Evolutionary conservation across 2,797 vertebrate genomes (phyloP), one percentile per base, ranked within the genome.

Genomic region (Coluber constrictor): DNA sequence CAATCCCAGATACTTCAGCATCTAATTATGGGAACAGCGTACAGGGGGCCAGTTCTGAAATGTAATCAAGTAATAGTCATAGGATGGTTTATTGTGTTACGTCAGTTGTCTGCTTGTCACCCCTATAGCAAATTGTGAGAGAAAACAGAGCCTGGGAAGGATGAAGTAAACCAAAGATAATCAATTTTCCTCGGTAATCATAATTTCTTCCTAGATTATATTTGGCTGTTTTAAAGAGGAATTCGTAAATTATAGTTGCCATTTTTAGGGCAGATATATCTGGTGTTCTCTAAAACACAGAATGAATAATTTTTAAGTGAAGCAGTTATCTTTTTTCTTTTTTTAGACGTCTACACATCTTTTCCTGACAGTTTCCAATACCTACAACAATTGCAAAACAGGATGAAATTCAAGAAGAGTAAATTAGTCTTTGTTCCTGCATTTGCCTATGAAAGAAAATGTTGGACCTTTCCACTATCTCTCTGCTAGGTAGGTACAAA

Each of bases 1-100:
- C 92, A 94, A 89, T 51, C 87, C 93, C 95, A 95, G 96, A 96
- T 59, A 95, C 92, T 93, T 86, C 51, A 91, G 94, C 89, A 56
- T 93, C 93, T 90, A 93, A 89, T 95, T 93, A 95, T 93, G 94
- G 92, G 92, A 92, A 86, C 89, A 88, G 59, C 79, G 79, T 13
- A 0, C 29, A 0, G 79, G 93, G 94, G 94, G 66, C 2, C 88
- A 91, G 93, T 92, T 95, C 83, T 83, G 29, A 20, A 91, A 32
- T 32, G 27, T 13, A 95, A 94, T 92, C 94, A 95, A 79, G 88
- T 91, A 91, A 74, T 92, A 95, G 90, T 61, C 89, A 93, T 0
- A 0, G 4, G 59, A 93, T 86, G 18, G 29, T 3, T 97, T 51
- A 96, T 93, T 96, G 94, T 79, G 83, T 95, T 91, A 95, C 16